Conservation (phyloP, 1,140 invertebrate genomes). For the Philotrypesis tridentata region DNA sequence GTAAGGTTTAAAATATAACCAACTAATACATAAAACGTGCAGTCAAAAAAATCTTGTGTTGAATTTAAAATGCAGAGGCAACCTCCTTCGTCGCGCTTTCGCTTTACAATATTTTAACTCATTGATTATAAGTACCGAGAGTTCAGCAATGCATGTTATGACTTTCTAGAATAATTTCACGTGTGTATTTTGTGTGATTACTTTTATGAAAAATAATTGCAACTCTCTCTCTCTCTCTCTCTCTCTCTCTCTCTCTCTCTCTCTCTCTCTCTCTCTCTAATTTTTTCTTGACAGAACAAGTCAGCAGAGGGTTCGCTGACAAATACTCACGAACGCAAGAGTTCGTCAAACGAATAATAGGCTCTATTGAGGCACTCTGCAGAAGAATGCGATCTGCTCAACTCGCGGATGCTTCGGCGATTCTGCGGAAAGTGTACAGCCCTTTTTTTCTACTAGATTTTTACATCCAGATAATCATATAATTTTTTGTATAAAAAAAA, state of each 20-base stretch:
- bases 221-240: constrained; percentile 46
- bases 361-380: constrained; percentile 28
- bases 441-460: not conserved
- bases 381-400: not conserved
- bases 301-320: not conserved
- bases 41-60: not conserved
- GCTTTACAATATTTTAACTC: not conserved
- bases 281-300: not conserved
- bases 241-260: not conserved
- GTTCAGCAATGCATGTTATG: constrained; percentile 8
- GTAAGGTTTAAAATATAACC: not conserved
- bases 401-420: not conserved
- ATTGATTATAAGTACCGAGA: not conserved
- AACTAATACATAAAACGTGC: not conserved
- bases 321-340: not conserved
- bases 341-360: constrained; percentile 23
- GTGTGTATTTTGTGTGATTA: constrained; percentile 44
- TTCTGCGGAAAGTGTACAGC: not conserved
- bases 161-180: constrained; percentile 49
- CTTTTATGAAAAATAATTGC: constrained; percentile 57
- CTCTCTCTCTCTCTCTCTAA: not conserved
- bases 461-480: not conserved
- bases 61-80: not conserved
- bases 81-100: not conserved
- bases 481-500: not conserved